These are phyloP conservation scores for Eretmodus cyanostictus DNA, from an alignment of 2,113 vertebrate genomes.

Conservation along the genomic window DNA sequence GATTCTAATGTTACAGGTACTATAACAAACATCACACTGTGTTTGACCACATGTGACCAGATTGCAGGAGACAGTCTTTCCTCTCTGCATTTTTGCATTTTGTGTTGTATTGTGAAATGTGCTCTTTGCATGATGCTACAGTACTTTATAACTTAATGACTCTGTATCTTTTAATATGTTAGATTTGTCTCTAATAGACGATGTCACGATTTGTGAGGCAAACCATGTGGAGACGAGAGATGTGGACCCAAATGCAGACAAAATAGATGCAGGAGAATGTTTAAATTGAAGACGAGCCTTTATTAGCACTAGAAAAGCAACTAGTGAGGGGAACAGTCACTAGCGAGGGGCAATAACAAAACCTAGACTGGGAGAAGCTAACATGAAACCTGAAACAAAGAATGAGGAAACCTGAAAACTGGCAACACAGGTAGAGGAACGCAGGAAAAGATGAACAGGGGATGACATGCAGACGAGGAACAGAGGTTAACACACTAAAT, in stretches of 20 bases:
- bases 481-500: rapidly evolving
- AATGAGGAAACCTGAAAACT: neutral
- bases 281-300: neutral
- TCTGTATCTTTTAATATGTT: neutral
- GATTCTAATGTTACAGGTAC: neutral
- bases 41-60: neutral
- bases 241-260: neutral
- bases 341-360: neutral
- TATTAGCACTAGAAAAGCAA: neutral
- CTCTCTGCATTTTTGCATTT: neutral
- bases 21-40: neutral
- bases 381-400: neutral
- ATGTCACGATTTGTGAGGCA: neutral
- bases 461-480: rapidly evolving
- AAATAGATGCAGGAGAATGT: neutral
- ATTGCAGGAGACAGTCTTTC: neutral
- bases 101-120: neutral
- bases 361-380: neutral
- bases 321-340: neutral
- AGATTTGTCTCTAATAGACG: neutral
- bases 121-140: neutral
- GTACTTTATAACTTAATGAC: neutral
- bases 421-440: neutral
- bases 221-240: neutral
- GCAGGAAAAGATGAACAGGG: neutral